Conservation (phyloP, 1,140 invertebrate genomes). For the Scylla paramamosain region DNA sequence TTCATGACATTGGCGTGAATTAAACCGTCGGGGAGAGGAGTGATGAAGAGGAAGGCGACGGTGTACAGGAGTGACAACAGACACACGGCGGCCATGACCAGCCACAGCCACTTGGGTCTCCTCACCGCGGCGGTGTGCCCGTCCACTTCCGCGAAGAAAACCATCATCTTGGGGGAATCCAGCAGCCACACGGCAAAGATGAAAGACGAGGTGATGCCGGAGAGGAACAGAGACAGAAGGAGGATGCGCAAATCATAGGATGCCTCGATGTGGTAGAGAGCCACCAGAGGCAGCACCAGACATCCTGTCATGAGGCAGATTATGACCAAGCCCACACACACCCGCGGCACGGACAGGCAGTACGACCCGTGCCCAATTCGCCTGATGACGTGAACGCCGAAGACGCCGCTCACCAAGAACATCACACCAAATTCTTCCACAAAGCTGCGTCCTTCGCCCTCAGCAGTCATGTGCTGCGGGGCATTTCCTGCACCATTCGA, state of each 20-base stretch:
- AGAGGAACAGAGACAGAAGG: not conserved
- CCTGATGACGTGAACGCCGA: slow-evolving; percentile 37
- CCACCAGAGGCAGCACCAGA: not conserved
- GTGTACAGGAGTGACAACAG: not conserved
- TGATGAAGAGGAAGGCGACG: not conserved
- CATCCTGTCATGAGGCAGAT: not conserved
- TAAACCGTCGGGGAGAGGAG: not conserved
- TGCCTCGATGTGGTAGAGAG: not conserved
- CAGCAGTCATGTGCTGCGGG: not conserved
- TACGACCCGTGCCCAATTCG: not conserved
- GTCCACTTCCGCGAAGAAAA: slow-evolving; percentile 39
- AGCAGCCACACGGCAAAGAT: slow-evolving; percentile 31
- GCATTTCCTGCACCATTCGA: not conserved
- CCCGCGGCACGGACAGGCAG: not conserved
- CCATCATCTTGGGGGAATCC: not conserved
- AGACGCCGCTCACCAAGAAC: not conserved
- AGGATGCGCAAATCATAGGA: slow-evolving; percentile 30
- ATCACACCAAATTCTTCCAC: not conserved
- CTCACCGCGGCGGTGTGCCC: not conserved
- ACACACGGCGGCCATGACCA: not conserved
- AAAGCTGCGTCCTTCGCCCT: not conserved
- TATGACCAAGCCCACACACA: not conserved
- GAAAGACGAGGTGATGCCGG: not conserved
- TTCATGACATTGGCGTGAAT: not conserved
- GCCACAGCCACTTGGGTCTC: not conserved